Conservation (phyloP, 2,113 vertebrate genomes). For the Equus przewalskii region DNA sequence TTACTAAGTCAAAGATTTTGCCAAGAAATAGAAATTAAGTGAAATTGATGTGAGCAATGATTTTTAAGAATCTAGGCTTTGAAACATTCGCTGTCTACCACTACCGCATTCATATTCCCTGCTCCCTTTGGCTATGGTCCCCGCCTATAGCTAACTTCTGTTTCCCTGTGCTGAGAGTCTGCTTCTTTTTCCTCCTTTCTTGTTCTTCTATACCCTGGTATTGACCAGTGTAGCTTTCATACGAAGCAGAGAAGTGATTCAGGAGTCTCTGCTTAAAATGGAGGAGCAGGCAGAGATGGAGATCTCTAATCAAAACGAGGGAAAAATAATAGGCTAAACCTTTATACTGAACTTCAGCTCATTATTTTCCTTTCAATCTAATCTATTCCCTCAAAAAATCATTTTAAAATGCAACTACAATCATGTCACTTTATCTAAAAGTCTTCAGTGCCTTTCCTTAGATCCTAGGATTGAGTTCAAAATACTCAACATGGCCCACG, state of each 20-base stretch:
- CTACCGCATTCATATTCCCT: neutral
- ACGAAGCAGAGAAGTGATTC: neutral
- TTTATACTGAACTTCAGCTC: neutral
- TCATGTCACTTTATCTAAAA: neutral
- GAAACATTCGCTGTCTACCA: neutral
- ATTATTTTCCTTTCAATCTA: neutral
- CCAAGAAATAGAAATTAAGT: conserved; percentile 28
- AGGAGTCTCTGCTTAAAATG: neutral
- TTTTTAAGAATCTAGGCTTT: neutral
- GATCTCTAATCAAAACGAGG: neutral
- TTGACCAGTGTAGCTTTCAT: neutral
- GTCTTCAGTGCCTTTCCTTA: neutral
- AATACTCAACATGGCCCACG: neutral
- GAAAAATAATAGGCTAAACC: neutral
- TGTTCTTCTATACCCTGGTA: neutral
- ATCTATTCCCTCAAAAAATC: neutral
- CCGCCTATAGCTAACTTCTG: neutral
- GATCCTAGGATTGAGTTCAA: neutral
- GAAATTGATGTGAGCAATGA: neutral
- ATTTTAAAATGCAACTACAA: neutral
- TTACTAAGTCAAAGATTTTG: neutral
- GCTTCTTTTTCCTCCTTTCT: neutral
- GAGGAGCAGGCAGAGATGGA: neutral
- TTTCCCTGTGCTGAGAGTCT: neutral
- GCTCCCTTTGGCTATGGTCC: neutral